Evolutionary conservation across 2,797 vertebrate species (phyloP).

Genomic region (Centropyge bicolor): DNA sequence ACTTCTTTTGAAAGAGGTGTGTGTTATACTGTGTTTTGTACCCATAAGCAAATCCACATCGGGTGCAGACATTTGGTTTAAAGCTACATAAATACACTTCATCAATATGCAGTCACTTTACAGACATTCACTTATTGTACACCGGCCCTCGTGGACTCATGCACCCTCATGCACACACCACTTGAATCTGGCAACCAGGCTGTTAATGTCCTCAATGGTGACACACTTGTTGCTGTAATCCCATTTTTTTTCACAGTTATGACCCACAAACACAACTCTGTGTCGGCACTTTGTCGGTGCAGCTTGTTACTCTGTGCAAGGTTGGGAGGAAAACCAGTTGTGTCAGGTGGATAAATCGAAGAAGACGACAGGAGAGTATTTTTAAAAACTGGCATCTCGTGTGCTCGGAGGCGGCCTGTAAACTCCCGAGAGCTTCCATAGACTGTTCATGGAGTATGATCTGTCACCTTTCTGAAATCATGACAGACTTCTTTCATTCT

Average conservation of each 20-base stretch:
- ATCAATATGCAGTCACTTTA: conserved; percentile 57
- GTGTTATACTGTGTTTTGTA: conserved; percentile 43
- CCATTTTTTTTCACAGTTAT: conserved; percentile 64
- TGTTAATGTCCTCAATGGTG: conserved; percentile 15
- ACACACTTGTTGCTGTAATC: conserved; percentile 19
- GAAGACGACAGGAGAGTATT: background rate
- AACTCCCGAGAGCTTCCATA: conserved; percentile 26
- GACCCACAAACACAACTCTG: conserved; percentile 29
- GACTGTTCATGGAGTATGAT: background rate
- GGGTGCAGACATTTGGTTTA: conserved; percentile 63
- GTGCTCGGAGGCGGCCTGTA: background rate
- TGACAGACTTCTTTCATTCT: conserved; percentile 15
- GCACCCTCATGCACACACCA: conserved; percentile 53
- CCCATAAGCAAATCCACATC: conserved; percentile 49
- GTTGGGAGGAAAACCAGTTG: conserved; percentile 3
- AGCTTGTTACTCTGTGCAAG: conserved; percentile 18
- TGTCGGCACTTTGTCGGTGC: background rate
- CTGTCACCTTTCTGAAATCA: conserved; percentile 23
- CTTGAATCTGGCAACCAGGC: conserved; percentile 35
- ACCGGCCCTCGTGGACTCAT: conserved; percentile 39
- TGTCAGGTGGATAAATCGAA: conserved; percentile 14
- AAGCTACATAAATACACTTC: conserved; percentile 64
- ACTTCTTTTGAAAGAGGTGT: conserved; percentile 32
- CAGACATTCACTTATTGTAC: conserved; percentile 54
- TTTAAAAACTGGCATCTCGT: conserved; percentile 14